Conservation (phyloP, 2,888 invertebrate species). For the Shargacucullia verbasci region DNA sequence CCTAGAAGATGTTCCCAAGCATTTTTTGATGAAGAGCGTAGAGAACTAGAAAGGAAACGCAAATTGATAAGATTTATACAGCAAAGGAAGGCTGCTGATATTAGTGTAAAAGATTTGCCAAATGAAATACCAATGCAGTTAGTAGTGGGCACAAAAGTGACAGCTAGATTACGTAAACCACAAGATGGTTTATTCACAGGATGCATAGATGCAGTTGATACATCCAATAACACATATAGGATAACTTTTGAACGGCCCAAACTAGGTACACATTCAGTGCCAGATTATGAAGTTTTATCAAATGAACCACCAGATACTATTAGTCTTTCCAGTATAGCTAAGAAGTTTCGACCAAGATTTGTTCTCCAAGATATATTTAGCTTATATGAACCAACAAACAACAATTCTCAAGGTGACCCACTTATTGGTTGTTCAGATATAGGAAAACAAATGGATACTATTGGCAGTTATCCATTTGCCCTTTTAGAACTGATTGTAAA, state of each 20-base stretch:
- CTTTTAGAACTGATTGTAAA: constrained; percentile 96
- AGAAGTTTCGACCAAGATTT: constrained; percentile 93
- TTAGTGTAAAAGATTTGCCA: constrained; percentile 96
- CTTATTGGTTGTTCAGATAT: constrained; percentile 89
- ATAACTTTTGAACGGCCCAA: constrained; percentile 98
- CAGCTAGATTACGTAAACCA: constrained; percentile 96
- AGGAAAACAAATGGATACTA: constrained; percentile 84
- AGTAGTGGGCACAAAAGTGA: constrained; percentile 98
- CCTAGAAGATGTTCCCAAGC: constrained; percentile 98
- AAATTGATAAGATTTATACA: constrained; percentile 97
- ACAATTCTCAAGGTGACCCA: constrained; percentile 91
- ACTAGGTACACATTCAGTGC: constrained; percentile 98
- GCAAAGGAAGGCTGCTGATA: constrained; percentile 95
- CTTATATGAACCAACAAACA: constrained; percentile 77
- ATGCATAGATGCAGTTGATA: constrained; percentile 98
- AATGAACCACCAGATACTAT: constrained; percentile 97
- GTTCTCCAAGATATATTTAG: constrained; percentile 89
- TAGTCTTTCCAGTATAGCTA: constrained; percentile 94
- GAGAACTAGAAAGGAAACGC: constrained; percentile 96
- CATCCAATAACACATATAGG: constrained; percentile 97
- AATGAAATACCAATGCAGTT: constrained; percentile 98
- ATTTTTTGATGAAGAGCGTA: constrained; percentile 98
- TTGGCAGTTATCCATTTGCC: constrained; percentile 95
- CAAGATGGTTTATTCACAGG: constrained; percentile 99
- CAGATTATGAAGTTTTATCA: constrained; percentile 98